Conservation (phyloP, 1,140 invertebrate species). For the Frieseomelitta varia region DNA sequence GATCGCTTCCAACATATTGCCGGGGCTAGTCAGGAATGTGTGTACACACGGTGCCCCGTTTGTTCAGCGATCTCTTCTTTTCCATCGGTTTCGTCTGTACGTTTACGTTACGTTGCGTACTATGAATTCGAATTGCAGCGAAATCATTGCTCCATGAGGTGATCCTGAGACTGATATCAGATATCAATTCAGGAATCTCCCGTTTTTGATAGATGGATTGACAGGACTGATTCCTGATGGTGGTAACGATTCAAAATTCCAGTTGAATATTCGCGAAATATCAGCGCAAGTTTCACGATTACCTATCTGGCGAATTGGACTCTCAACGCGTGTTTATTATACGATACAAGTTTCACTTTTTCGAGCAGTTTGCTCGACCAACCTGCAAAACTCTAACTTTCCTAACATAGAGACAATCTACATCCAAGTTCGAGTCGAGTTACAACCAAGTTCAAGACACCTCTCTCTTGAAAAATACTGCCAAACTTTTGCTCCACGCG, state of each 20-base stretch:
- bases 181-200: too few relatives aligned
- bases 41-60: background rate
- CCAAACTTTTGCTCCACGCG: background rate
- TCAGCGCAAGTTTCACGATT: background rate
- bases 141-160: too few relatives aligned
- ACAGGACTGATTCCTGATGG: too few relatives aligned
- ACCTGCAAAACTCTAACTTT: background rate
- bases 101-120: too few relatives aligned
- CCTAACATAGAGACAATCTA: background rate
- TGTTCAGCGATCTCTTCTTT: background rate
- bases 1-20: background rate
- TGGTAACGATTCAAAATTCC: too few relatives aligned
- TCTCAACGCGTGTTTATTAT: background rate
- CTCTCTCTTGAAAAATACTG: too few relatives aligned
- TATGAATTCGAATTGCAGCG: too few relatives aligned
- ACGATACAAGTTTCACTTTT: background rate
- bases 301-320: background rate
- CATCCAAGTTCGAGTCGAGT: background rate
- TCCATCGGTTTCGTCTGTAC: background rate
- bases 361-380: background rate
- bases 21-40: background rate
- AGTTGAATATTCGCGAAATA: too few relatives aligned
- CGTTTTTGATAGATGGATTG: too few relatives aligned
- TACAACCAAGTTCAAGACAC: background rate
- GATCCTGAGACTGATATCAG: too few relatives aligned